Conservation (phyloP, 2,797 vertebrate genomes). For the Enteromius unitaeniatus region DNA sequence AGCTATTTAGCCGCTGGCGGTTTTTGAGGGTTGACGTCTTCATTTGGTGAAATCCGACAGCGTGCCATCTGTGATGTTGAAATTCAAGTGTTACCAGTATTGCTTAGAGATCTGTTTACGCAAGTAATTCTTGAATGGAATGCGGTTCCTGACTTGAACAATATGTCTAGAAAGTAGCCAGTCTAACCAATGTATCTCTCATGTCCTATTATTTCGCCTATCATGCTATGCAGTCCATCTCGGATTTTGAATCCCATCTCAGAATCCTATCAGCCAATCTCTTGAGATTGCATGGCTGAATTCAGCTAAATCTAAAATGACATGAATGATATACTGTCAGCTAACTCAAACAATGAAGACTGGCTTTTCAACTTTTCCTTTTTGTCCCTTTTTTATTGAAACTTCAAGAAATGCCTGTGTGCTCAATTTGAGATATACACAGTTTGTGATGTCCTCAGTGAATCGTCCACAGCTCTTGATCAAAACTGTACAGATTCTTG, state of each 20-base stretch:
- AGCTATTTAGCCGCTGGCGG: too few relatives aligned
- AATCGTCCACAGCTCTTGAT: background rate
- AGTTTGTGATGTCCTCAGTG: background rate
- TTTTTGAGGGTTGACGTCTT: background rate
- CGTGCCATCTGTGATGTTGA: background rate
- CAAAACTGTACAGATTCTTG: background rate
- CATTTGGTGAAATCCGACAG: background rate
- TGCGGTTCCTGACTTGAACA: too few relatives aligned
- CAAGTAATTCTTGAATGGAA: background rate
- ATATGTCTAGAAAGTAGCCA: background rate
- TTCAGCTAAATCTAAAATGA: background rate
- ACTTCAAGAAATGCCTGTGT: background rate
- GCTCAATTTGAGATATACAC: background rate
- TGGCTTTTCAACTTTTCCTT: background rate
- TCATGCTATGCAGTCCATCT: background rate
- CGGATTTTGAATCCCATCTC: background rate
- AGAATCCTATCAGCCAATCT: background rate
- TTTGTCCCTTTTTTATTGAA: background rate
- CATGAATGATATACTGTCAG: background rate
- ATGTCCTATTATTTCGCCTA: background rate
- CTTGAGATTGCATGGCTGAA: background rate
- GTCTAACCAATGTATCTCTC: background rate
- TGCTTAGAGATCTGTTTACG: background rate
- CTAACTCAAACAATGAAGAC: background rate
- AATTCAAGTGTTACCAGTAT: background rate